Evolutionary conservation across 2,888 invertebrate species (phyloP).

Genomic region (Hydroisotoma schaefferi): DNA sequence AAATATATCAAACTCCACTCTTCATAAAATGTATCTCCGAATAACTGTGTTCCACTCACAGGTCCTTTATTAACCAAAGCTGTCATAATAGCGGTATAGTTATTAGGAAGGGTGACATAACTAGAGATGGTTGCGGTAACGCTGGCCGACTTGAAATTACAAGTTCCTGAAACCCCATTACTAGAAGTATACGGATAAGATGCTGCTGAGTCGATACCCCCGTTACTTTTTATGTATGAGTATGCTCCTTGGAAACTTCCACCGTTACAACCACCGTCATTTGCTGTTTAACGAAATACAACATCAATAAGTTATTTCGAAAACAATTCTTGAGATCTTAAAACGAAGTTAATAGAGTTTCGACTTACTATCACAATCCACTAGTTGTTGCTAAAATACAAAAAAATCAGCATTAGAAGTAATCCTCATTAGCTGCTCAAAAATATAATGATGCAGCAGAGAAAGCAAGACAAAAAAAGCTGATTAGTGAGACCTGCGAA

Average conservation of each 20-base stretch:
- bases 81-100: not conserved
- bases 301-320: too few relatives aligned
- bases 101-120: not conserved
- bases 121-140: not conserved
- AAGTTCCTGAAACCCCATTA: not conserved
- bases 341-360: too few relatives aligned
- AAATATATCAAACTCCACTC: too few relatives aligned
- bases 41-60: too few relatives aligned
- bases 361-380: not conserved
- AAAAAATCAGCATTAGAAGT: too few relatives aligned
- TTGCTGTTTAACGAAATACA: not conserved
- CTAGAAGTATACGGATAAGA: not conserved
- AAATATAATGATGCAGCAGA: too few relatives aligned
- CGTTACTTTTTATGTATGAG: not conserved
- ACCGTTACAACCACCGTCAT: not conserved
- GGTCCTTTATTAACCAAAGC: not conserved
- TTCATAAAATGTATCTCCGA: too few relatives aligned
- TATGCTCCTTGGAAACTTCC: not conserved
- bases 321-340: too few relatives aligned
- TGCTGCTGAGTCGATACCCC: not conserved
- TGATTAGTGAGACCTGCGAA: not conserved
- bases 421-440: too few relatives aligned
- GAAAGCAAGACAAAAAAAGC: not conserved
- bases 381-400: too few relatives aligned
- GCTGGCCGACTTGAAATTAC: not conserved